These are phyloP conservation scores for Drosophila engyochracea DNA, from an alignment of 2,888 invertebrate genomes.

Conservation along the genomic window DNA sequence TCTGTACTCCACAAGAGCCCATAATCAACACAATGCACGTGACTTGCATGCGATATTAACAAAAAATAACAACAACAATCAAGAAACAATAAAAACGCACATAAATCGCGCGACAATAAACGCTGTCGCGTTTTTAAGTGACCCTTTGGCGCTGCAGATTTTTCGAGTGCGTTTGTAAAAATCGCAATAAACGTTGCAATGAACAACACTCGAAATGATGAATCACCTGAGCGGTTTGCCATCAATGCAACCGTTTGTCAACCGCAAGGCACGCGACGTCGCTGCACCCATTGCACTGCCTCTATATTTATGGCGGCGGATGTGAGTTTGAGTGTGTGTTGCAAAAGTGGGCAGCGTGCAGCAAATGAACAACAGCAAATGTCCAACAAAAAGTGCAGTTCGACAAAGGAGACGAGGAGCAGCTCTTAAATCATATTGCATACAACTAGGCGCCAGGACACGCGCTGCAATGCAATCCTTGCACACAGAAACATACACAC, in stretches of 20 bases:
- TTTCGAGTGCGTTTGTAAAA: slow-evolving; percentile 83
- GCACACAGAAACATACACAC: slow-evolving; percentile 12
- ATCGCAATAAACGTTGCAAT: slow-evolving; percentile 84
- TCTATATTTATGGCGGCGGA: slow-evolving; percentile 56
- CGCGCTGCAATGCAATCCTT: slow-evolving; percentile 60
- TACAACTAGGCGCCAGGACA: slow-evolving; percentile 70
- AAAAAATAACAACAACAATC: background rate
- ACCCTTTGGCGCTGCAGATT: slow-evolving; percentile 8
- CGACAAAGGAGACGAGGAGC: slow-evolving; percentile 44
- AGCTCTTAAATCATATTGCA: slow-evolving; percentile 79
- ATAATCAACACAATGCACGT: slow-evolving; percentile 9
- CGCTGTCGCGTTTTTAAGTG: slow-evolving; percentile 20
- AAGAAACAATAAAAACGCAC: slow-evolving; percentile 5
- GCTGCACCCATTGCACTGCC: slow-evolving; percentile 40
- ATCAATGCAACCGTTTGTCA: slow-evolving; percentile 75
- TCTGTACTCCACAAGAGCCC: background rate
- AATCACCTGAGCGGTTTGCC: slow-evolving; percentile 78
- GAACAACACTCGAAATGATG: slow-evolving; percentile 84
- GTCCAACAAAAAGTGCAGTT: slow-evolving; percentile 72
- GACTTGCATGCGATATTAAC: slow-evolving; percentile 10
- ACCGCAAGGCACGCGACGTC: slow-evolving; percentile 70
- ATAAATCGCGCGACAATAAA: slow-evolving; percentile 41
- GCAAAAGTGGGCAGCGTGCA: slow-evolving; percentile 39
- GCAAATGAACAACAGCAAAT: slow-evolving; percentile 61
- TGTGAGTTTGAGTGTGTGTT: slow-evolving; percentile 6